phyloP scores from a whole-genome alignment of 2,797 vertebrate genomes.

The Petrocephalus schoutedeni region DNA sequence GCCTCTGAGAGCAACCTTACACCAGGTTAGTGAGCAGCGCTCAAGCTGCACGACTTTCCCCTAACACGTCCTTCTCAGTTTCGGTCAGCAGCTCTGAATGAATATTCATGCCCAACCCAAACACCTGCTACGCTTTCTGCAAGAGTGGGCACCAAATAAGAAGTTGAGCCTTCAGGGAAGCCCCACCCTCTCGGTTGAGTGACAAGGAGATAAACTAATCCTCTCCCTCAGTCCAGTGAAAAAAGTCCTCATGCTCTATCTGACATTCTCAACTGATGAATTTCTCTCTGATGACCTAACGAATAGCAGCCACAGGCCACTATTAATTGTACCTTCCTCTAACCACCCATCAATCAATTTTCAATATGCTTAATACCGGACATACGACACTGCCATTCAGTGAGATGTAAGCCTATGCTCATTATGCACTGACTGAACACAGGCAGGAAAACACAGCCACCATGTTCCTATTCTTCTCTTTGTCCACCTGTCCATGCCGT shows the following conservation, averaged over 20 bases:
- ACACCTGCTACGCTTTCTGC: slow-evolving; percentile 8
- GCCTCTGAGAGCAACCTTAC: background rate
- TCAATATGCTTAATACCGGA: background rate
- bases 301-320: too few relatives aligned
- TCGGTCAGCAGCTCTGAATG: background rate
- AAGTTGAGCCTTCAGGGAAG: slow-evolving; percentile 4
- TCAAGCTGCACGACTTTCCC: background rate
- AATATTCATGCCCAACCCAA: slow-evolving; percentile 13
- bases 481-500: background rate
- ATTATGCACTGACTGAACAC: background rate
- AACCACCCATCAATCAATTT: background rate
- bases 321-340: background rate
- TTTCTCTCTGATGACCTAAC: background rate
- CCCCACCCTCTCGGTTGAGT: background rate
- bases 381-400: background rate
- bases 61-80: background rate
- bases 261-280: background rate
- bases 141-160: background rate
- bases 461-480: background rate
- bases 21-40: background rate
- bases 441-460: background rate
- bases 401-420: background rate
- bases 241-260: background rate
- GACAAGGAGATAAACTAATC: background rate
- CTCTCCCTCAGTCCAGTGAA: background rate